Percentiles rank a stretch among this genome's conserved stretches.
phyloP scores from a whole-genome alignment of 2,113 vertebrate genomes.

The Willisornis vidua region DNA sequence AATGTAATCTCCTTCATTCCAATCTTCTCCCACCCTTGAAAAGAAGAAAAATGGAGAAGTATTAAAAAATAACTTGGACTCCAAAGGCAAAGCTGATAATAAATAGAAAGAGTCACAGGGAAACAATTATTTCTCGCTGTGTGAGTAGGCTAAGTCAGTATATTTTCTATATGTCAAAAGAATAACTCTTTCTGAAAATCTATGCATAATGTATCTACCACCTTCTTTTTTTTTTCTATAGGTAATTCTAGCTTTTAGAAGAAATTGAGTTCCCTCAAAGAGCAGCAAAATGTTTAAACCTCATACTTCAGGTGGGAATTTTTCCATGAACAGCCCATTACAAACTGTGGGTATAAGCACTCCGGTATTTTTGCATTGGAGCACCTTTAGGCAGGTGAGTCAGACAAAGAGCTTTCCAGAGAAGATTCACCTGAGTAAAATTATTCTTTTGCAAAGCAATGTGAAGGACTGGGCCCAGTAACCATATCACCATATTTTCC shows the following conservation, averaged over 20 bases:
- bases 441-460: not conserved
- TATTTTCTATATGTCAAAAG: not conserved
- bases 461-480: not conserved
- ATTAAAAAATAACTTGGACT: slow-evolving; percentile 10
- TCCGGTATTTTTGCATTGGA: not conserved
- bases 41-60: slow-evolving; percentile 27
- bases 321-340: not conserved
- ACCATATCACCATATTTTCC: not conserved
- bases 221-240: not conserved
- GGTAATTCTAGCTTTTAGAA: not conserved
- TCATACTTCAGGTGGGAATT: not conserved
- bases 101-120: not conserved
- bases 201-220: not conserved
- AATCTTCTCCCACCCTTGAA: not conserved
- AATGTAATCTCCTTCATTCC: not conserved
- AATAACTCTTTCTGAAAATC: not conserved
- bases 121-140: not conserved
- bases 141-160: not conserved
- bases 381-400: not conserved
- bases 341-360: not conserved
- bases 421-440: not conserved
- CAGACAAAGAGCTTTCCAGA: not conserved
- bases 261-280: not conserved
- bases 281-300: not conserved
- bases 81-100: not conserved